Evolutionary conservation across 2,797 vertebrate genomes (phyloP).

Genomic region (Emydoidea blandingii): DNA sequence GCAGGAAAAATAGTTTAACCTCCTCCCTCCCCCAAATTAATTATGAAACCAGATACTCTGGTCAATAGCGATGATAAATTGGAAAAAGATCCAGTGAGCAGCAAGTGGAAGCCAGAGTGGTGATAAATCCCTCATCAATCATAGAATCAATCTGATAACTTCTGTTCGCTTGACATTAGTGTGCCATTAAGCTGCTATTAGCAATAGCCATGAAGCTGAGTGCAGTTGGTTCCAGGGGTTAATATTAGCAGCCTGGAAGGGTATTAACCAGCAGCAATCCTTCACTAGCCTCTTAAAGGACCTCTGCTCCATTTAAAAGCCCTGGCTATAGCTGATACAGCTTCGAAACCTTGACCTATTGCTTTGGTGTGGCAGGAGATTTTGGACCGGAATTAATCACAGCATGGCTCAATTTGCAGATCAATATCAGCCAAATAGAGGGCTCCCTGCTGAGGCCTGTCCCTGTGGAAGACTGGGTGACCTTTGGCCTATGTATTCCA

Average conservation of each 20-base stretch:
- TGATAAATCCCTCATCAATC: constrained; percentile 77
- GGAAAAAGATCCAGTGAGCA: constrained; percentile 61
- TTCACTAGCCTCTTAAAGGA: constrained; percentile 62
- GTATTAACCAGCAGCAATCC: constrained; percentile 70
- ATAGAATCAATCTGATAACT: constrained; percentile 68
- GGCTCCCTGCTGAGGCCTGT: constrained; percentile 71
- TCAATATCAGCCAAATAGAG: constrained; percentile 82
- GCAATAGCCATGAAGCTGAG: constrained; percentile 58
- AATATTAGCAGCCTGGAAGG: constrained; percentile 49
- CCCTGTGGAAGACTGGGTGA: constrained; percentile 57
- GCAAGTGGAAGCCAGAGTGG: constrained; percentile 64
- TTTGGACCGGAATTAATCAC: constrained; percentile 76
- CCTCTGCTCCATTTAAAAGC: constrained; percentile 64
- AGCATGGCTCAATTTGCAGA: constrained; percentile 75
- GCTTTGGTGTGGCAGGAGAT: constrained; percentile 43
- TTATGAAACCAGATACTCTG: constrained; percentile 75
- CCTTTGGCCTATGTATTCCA: constrained; percentile 72
- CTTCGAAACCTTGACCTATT: constrained; percentile 76
- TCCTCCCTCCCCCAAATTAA: constrained; percentile 71
- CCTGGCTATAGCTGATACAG: constrained; percentile 32
- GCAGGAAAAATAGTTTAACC: constrained; percentile 69
- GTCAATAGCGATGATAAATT: constrained; percentile 58
- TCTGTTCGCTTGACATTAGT: constrained; percentile 77
- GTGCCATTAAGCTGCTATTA: constrained; percentile 79
- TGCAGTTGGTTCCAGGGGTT: constrained; percentile 47